Base-by-base conservation (phyloP, 2,888 invertebrate genomes). In the Morpho deidamia region DNA sequence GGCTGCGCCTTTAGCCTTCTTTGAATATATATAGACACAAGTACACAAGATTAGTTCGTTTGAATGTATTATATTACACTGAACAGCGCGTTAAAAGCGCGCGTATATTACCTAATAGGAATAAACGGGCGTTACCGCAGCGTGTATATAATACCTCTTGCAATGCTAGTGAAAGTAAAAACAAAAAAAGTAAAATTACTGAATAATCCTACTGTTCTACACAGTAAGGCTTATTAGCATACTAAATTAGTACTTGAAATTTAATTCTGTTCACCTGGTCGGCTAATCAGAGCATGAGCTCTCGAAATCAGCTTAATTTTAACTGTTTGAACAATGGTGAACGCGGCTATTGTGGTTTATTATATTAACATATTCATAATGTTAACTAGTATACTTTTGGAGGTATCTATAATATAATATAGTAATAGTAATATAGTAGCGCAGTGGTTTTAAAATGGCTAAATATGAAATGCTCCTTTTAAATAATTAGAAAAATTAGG, bases 271-370 rank as follows among this genome's bases (percentile, higher is more conserved):
- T 49, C 57, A 57, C 46, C 47, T 38, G 45, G 39, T 43, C 39
- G 35, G 35, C n/a, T 53, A 64, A 65, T 57, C 61, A 65, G 65
- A 65, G 65, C 65, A 59, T 64, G 59, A 48, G 50, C 46, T 50
- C 53, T 52, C 43, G 48, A 58, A 55, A 52, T 42, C 54, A 51
- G 49, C 14, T 23, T 12, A 39, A 49, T 44, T 44, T 32, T 37
- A 33, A 8, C 43, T 42, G 50, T 10, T 8, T 4, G 9, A 23
- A 43, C 51, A 43, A 48, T 50, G 35, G 51, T 14, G 33, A 40
- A 46, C 42, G 49, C 33, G n/a, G 33, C 49, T 35, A 49, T 49
- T 49, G 49, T 49, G 12, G 37, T 40, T 9, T 23, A 11, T 34
- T 11, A 45, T 45, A 35, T 11, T 32, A 39, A 39, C 34, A 40